Percentiles rank a stretch among this genome's conserved stretches.
phyloP scores from a whole-genome alignment of 2,888 invertebrate species.

The Acronicta alni region DNA sequence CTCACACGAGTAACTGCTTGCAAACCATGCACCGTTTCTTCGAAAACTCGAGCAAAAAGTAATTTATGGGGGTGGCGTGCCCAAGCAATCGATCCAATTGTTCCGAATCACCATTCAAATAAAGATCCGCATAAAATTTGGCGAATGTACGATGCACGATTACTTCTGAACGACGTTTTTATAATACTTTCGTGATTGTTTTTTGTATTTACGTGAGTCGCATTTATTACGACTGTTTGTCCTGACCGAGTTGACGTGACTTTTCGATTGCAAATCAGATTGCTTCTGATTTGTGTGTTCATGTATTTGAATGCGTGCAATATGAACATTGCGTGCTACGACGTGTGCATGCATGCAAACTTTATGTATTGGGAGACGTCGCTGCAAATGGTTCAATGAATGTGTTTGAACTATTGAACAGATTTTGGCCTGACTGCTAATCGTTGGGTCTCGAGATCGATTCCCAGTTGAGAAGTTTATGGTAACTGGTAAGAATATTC shows the following conservation, averaged over 20 bases:
- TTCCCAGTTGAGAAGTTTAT: no score
- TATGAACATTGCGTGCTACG: constrained; percentile 38
- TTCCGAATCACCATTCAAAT: constrained; percentile 73
- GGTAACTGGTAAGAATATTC: no score
- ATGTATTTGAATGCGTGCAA: constrained; percentile 31
- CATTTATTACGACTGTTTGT: constrained; percentile 45
- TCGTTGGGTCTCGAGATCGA: no score
- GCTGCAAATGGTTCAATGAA: constrained; percentile 35
- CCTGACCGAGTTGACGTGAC: constrained; percentile 49
- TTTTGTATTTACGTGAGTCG: constrained; percentile 47
- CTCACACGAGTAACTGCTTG: constrained; percentile 74
- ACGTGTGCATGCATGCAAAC: constrained; percentile 37
- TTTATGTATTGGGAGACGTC: constrained; percentile 25
- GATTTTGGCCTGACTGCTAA: no score
- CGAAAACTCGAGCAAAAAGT: constrained; percentile 81
- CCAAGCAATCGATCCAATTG: constrained; percentile 79
- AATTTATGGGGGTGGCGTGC: constrained; percentile 85
- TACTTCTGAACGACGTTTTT: constrained; percentile 66
- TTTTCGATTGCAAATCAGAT: constrained; percentile 34
- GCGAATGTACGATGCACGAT: constrained; percentile 75
- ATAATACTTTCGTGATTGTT: constrained; percentile 68
- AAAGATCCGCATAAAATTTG: constrained; percentile 84
- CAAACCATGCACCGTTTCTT: constrained; percentile 74
- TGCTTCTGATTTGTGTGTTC: constrained; percentile 36
- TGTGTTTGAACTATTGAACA: constrained; percentile 9